Evolutionary conservation across 2,797 vertebrate species (phyloP).

Genomic region (Craterocephalus amniculus): DNA sequence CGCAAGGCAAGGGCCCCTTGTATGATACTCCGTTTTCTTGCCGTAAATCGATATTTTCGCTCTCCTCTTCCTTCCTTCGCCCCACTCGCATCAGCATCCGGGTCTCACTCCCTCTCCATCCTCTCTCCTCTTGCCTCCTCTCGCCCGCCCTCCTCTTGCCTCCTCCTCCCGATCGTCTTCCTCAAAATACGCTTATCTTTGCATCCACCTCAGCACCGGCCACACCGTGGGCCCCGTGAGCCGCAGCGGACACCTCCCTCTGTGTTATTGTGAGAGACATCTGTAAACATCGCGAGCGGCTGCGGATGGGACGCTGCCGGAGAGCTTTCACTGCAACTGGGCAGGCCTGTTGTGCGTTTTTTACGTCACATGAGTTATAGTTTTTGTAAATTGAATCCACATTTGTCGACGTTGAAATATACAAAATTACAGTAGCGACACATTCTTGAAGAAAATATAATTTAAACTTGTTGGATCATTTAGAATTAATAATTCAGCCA

Average conservation of each 20-base stretch:
- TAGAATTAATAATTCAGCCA: no score
- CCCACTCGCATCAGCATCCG: slow-evolving; percentile 85
- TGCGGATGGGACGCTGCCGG: slow-evolving; percentile 3
- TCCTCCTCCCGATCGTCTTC: slow-evolving; percentile 39
- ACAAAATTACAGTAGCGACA: no score
- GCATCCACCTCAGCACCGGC: slow-evolving; percentile 66
- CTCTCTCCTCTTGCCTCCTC: slow-evolving; percentile 33
- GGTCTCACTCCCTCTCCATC: slow-evolving; percentile 79
- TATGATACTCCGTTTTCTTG: slow-evolving; percentile 73
- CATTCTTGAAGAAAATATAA: no score
- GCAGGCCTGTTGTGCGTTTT: background rate
- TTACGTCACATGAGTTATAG: background rate
- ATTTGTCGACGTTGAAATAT: background rate
- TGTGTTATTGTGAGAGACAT: background rate
- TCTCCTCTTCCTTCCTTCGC: slow-evolving; percentile 79
- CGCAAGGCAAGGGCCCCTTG: slow-evolving; percentile 57
- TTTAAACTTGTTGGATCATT: no score
- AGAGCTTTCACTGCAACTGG: background rate
- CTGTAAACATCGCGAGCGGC: slow-evolving; percentile 45
- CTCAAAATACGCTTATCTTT: slow-evolving; percentile 57
- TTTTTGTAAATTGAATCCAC: background rate
- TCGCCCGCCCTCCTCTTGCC: slow-evolving; percentile 18
- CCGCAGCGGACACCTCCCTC: slow-evolving; percentile 45
- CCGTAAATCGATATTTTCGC: slow-evolving; percentile 80
- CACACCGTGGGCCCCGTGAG: slow-evolving; percentile 23